Evolutionary conservation across 2,113 vertebrate genomes (phyloP), one percentile per base, ranked within the genome.

Genomic region (Tricholaema leucomelas): DNA sequence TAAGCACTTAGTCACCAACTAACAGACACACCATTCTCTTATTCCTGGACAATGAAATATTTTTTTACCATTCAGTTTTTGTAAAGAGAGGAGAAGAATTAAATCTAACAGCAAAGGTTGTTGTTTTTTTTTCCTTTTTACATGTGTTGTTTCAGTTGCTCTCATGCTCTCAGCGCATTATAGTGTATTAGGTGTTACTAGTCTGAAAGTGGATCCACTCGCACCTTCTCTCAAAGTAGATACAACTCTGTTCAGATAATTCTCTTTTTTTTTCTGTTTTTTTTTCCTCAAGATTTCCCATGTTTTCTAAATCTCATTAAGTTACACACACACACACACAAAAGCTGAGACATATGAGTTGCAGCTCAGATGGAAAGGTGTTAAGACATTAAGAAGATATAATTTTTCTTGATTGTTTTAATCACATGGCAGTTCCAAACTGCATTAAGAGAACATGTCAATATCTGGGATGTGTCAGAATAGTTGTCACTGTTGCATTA

Each of bases 61-160:
- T 61, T 19, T 60, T 61, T 15, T 3, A 61, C 13, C 44, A 5
- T 21, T 5, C 25, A 25, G 5, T 6, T 4, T 28, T 76, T 10
- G 16, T 13, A 46, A 31, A 56, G 8, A 42, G 11, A 40, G 3
- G 6, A 40, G 24, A 1, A 3, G 15, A 82, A 60, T 24, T 64
- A 46, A 64, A 48, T 33, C 24, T 0, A 3, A 27, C 4, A 54
- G 2, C 31, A 44, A 59, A 13, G 4, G n/a, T n/a, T n/a, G n/a
- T n/a, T 35, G 11, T 73, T 56, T 48, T 15, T 77, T 79, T 77
- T 56, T 46, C 15, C 67, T 82, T 64, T 27, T 6, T 38, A 38
- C 38, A 55, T 3, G 12, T 0, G 2, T 10, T 0, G 0, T 55
- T 82, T 85, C 48, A 38, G 5, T 8, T 40, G 27, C 9, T 35